Base-by-base conservation (phyloP, 2,888 invertebrate genomes). In the Silvanus unidentatus region DNA sequence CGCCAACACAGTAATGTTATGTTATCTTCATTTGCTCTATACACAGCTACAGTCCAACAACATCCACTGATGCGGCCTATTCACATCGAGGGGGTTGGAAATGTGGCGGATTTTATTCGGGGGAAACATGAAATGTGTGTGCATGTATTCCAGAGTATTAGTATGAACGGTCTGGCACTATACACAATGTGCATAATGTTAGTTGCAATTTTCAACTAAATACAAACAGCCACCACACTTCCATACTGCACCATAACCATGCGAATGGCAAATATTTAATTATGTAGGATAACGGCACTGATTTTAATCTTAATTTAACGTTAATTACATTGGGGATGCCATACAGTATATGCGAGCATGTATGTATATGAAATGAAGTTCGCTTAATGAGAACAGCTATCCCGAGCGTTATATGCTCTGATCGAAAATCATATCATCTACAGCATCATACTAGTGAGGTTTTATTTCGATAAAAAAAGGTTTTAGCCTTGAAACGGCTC, bases 11-110 rank as follows among this genome's bases (percentile, higher is more conserved):
- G 58, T 58, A 64, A 62, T 64, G 64, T 57, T 55, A 59, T 66
- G 66, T 70, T 70, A 69, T 70, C 68, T 68, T 63, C 66, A 66
- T 67, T 67, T 67, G 64, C 61, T 54, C 62, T 60, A 59, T 62
- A 61, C 61, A 59, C 49, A 48, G 57, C 60, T 55, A 59, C 53
- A 52, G 59, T 53, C 52, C 54, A 52, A 34, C 53, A 48, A 49
- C n/a, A n/a, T n/a, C n/a, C 53, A 46, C 44, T 55, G 50, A 3
- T 22, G 8, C 22, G 22, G 49, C 46, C 46, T 46, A 51, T 47
- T 52, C 45, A 47, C 55, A 57, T 54, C 53, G 49, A 55, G 58
- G 45, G 59, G 57, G 52, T 57, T 56, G 55, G 53, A 56, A n/a
- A n/a, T n/a, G n/a, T 48, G 36, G 40, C 3, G 22, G n/a, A n/a